Evolutionary conservation across 2,888 invertebrate genomes (phyloP).

Genomic region (Synanthedon andrenaeformis): DNA sequence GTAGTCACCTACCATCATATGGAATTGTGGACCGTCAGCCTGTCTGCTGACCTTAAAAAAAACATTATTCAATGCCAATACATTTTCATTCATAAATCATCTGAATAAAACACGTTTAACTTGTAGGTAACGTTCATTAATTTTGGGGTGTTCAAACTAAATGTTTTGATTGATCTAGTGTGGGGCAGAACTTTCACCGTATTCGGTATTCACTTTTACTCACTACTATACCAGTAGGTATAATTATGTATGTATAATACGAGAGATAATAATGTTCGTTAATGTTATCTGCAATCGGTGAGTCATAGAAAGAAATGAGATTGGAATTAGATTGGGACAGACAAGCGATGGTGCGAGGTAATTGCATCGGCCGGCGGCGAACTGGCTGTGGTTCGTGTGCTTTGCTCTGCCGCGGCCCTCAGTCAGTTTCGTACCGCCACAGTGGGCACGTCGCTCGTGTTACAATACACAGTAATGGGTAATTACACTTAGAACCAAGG

Average conservation of each 20-base stretch:
- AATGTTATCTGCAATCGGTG: slow-evolving; percentile 44
- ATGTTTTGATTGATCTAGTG: slow-evolving; percentile 36
- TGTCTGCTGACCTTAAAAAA: too few species aligned
- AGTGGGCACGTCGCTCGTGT: slow-evolving; percentile 29
- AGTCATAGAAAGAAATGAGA: slow-evolving; percentile 54
- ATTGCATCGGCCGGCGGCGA: background rate
- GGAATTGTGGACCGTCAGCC: too few species aligned
- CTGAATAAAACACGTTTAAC: too few species aligned
- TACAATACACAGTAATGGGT: slow-evolving; percentile 32
- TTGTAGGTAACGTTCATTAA: slow-evolving; percentile 3
- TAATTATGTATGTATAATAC: slow-evolving; percentile 21
- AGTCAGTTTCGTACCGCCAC: slow-evolving; percentile 38
- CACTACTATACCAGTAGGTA: background rate
- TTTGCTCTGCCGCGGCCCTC: slow-evolving; percentile 14
- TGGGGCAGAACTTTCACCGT: slow-evolving; percentile 11
- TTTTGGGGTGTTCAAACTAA: slow-evolving; percentile 22
- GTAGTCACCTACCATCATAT: too few species aligned
- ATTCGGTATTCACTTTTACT: background rate
- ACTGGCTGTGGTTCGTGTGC: background rate
- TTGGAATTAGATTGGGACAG: slow-evolving; percentile 52
- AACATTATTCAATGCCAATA: too few species aligned
- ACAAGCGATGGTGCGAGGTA: slow-evolving; percentile 28
- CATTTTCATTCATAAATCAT: too few species aligned
- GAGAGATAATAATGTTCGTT: slow-evolving; percentile 37
- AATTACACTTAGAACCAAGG: slow-evolving; percentile 25